phyloP scores from a whole-genome alignment of 2,888 invertebrate genomes.

The Helleia helle region DNA sequence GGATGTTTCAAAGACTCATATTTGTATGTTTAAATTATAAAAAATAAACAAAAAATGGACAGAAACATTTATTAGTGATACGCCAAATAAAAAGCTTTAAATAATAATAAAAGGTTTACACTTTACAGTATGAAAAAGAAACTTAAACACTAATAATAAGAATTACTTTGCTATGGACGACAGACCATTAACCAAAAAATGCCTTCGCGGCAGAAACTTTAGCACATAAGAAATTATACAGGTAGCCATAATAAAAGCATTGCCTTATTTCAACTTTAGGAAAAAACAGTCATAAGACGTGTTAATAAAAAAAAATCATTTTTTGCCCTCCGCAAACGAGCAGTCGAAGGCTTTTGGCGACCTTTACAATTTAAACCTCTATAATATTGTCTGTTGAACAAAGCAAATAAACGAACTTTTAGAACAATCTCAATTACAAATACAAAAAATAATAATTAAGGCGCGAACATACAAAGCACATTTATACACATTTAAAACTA shows the following conservation, averaged over 20 bases:
- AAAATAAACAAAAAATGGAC: slow-evolving; percentile 26
- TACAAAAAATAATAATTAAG: slow-evolving; percentile 23
- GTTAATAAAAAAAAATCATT: no score
- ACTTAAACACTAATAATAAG: slow-evolving; percentile 1
- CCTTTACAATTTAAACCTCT: no score
- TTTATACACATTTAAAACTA: slow-evolving; percentile 30
- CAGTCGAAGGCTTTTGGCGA: no score
- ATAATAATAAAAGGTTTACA: background rate
- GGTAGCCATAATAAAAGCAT: no score
- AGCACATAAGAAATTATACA: no score
- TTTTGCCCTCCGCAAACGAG: no score
- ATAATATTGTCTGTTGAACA: background rate
- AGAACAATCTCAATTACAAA: slow-evolving; percentile 5
- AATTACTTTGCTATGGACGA: background rate
- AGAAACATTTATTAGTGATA: slow-evolving; percentile 50
- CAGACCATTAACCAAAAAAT: background rate
- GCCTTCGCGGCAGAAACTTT: no score
- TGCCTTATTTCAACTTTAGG: no score
- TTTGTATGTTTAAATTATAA: slow-evolving; percentile 17
- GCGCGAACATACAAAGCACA: slow-evolving; percentile 42
- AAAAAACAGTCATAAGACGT: no score
- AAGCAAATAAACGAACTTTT: background rate
- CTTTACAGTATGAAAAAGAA: slow-evolving; percentile 10
- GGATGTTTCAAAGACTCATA: background rate
- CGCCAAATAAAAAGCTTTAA: slow-evolving; percentile 41